Percentiles rank a stretch among this genome's conserved stretches.
Evolutionary conservation across 2,113 vertebrate species (phyloP).

Genomic region (Romanogobio albipinnatus): DNA sequence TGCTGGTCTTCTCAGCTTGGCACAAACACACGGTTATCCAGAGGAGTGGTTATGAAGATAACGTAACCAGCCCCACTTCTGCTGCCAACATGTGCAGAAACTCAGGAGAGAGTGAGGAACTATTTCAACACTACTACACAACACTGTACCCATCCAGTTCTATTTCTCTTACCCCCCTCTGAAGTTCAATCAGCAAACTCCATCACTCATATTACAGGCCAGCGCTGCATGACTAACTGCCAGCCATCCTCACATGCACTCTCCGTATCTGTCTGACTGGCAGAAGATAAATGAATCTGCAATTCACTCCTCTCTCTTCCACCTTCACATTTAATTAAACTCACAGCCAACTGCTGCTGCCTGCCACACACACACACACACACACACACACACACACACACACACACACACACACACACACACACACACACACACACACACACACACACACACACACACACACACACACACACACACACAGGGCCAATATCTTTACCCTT

Average conservation of each 20-base stretch:
- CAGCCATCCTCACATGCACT: conserved; percentile 32
- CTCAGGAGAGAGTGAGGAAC: background rate
- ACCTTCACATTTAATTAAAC: conserved; percentile 62
- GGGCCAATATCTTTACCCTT: conserved; percentile 8
- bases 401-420: too few species aligned
- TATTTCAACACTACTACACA: background rate
- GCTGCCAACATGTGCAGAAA: background rate
- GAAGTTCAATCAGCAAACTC: conserved; percentile 47
- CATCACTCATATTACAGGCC: conserved; percentile 50
- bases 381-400: conserved; percentile 5
- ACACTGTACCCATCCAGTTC: background rate
- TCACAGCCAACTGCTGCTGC: conserved; percentile 48
- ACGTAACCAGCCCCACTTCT: background rate
- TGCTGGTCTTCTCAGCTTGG: background rate
- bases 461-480: background rate
- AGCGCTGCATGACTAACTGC: conserved; percentile 36
- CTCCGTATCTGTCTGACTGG: conserved; percentile 51
- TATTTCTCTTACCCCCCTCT: conserved; percentile 35
- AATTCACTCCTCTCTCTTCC: conserved; percentile 58
- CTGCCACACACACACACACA: conserved; percentile 4
- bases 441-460: too few species aligned
- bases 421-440: too few species aligned
- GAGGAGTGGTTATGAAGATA: background rate
- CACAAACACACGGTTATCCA: background rate
- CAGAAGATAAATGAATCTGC: conserved; percentile 61